A percentile compares a stretch with the other conserved stretches of the same genome.
phyloP scores from a whole-genome alignment of 2,113 vertebrate species.

The Xiphophorus hellerii region DNA sequence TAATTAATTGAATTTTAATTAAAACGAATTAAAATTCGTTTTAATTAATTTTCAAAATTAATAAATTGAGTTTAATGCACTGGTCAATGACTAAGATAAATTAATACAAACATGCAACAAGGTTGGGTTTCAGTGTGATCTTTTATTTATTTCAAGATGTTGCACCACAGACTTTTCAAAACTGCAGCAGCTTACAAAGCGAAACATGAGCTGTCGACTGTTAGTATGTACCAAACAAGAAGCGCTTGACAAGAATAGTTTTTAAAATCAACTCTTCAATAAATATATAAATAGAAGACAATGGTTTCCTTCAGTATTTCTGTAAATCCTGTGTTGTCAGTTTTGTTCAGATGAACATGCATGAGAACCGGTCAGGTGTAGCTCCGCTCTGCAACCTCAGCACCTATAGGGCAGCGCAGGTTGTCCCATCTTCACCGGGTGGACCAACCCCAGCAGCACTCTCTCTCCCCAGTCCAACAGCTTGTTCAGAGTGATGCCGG shows the following conservation, averaged over 20 bases:
- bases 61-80: no score
- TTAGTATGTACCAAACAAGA: no score
- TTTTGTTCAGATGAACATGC: conserved; percentile 28
- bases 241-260: no score
- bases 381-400: conserved; percentile 43
- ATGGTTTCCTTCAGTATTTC: conserved; percentile 4
- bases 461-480: conserved; percentile 80
- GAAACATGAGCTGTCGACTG: background rate
- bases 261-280: no score
- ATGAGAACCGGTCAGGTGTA: background rate
- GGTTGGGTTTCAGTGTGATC: background rate
- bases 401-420: conserved; percentile 73
- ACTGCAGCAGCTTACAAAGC: conserved; percentile 6
- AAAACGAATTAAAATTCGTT: no score
- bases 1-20: no score
- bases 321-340: no score
- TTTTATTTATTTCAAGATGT: conserved; percentile 70
- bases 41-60: no score
- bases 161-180: conserved; percentile 59
- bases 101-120: background rate
- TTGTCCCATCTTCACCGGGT: conserved; percentile 75
- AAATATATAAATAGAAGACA: conserved; percentile 41
- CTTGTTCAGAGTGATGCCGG: conserved; percentile 75
- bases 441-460: conserved; percentile 71
- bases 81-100: no score